Base-by-base conservation (phyloP, 2,797 vertebrate species). In the Nannoperca australis region DNA sequence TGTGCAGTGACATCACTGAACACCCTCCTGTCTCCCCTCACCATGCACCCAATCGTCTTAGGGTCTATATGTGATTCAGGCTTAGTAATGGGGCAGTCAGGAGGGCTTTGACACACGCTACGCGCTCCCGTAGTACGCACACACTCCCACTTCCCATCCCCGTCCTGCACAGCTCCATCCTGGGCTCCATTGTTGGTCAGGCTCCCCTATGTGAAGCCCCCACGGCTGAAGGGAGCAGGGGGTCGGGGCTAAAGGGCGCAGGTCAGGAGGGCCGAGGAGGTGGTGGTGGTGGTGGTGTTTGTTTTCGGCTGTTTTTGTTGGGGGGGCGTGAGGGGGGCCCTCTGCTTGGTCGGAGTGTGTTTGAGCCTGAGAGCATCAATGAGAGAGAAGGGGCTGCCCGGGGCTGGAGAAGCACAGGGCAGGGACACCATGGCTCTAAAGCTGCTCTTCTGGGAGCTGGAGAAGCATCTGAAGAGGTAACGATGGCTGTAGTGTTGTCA, bases 401-500 rank as follows among this genome's bases (percentile, higher is more conserved):
- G 73, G 86, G 65, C 79, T 56, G 80, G 85, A 87, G 86, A 86
- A 83, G 84, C 53, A 8, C 88, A 44, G 81, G 84, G 85, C 84
- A 77, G 78, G 83, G 78, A 93, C 69, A 61, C 63, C 77, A 91
- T 92, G 92, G 77, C 92, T 50, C 78, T 94, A 13, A 91, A 92
- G 76, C 86, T 93, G 85, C 84, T 94, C 86, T 93, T 94, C 90
- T 94, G 92, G 92, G 93, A 95, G 78, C 92, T 95, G 87, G 92
- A 94, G 90, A 91, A 90, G 74, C 92, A 93, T 89, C 89, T 93
- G 81, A 93, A 92, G 90, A 95, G 93, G 94, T 94, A 92, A 92
- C 45, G 38, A 78, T 79, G 70, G 59, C 83, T 82, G 81, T 74
- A 36, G 70, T 81, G 78, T 78, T 80, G 74, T 89, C 79, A 66